Evolutionary conservation across 2,888 invertebrate species (phyloP).

Genomic region (Ganaspis brasiliensis): DNA sequence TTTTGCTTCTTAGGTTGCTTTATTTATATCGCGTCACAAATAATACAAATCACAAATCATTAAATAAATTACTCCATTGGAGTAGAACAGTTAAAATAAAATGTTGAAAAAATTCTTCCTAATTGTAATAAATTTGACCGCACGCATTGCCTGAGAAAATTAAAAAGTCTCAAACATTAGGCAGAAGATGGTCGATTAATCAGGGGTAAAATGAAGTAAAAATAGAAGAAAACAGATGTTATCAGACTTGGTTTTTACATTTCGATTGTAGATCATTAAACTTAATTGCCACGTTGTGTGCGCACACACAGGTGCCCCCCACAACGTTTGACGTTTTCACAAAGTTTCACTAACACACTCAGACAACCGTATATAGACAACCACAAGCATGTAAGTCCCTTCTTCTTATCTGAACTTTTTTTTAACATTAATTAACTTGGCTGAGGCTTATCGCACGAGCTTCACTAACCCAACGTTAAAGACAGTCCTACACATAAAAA

Average conservation of each 20-base stretch:
- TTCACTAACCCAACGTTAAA: constrained; percentile 64
- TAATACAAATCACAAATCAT: too few relatives aligned
- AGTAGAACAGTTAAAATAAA: constrained; percentile 16
- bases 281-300: constrained; percentile 39
- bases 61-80: neutral
- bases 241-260: constrained; percentile 26
- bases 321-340: constrained; percentile 30
- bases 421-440: constrained; percentile 77
- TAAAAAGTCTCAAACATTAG: constrained; percentile 22
- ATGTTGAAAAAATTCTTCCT: neutral
- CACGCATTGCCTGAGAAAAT: constrained; percentile 23
- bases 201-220: constrained; percentile 10
- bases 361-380: neutral
- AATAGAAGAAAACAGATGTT: constrained; percentile 27
- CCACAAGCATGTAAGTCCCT: constrained; percentile 18
- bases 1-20: too few relatives aligned
- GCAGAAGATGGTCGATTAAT: constrained; percentile 17
- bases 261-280: constrained; percentile 35
- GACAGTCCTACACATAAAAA: constrained; percentile 53
- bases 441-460: constrained; percentile 69
- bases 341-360: neutral
- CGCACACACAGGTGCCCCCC: constrained; percentile 27
- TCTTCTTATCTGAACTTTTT: constrained; percentile 60
- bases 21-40: too few relatives aligned
- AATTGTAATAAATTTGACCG: constrained; percentile 26